A percentile compares a stretch with the other conserved stretches of the same genome.
phyloP scores from a whole-genome alignment of 2,113 vertebrate species.

The Podiceps cristatus region DNA sequence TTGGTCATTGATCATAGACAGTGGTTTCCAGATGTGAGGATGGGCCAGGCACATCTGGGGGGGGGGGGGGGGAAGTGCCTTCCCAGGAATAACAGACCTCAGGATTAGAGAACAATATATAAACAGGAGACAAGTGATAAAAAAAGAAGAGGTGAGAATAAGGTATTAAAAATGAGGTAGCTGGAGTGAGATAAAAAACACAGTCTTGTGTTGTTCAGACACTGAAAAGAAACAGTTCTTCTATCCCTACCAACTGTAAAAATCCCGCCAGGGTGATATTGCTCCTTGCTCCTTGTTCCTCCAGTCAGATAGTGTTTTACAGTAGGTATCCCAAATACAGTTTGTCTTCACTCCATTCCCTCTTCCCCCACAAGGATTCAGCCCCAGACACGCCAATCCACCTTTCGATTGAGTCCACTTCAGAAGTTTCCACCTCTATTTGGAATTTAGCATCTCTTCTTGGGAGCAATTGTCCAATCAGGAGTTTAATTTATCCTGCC shows the following conservation, averaged over 20 bases:
- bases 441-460: not conserved
- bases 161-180: not conserved
- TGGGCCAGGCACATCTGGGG: not conserved
- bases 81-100: not conserved
- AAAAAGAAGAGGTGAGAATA: not conserved
- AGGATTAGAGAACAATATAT: not conserved
- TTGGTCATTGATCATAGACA: not conserved
- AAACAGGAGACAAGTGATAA: not conserved
- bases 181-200: not conserved
- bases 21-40: not conserved
- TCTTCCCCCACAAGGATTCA: not conserved
- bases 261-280: not conserved
- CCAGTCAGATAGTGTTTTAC: not conserved
- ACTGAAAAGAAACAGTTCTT: not conserved
- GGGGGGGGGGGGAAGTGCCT: too few species aligned
- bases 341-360: not conserved
- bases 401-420: not conserved
- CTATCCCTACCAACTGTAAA: too few species aligned
- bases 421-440: not conserved
- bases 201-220: not conserved
- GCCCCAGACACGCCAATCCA: not conserved
- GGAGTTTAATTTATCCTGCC: not conserved
- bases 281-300: not conserved
- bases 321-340: rapidly evolving
- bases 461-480: not conserved